Evolutionary conservation across 2,113 vertebrate species (phyloP).

Genomic region (Apus apus): DNA sequence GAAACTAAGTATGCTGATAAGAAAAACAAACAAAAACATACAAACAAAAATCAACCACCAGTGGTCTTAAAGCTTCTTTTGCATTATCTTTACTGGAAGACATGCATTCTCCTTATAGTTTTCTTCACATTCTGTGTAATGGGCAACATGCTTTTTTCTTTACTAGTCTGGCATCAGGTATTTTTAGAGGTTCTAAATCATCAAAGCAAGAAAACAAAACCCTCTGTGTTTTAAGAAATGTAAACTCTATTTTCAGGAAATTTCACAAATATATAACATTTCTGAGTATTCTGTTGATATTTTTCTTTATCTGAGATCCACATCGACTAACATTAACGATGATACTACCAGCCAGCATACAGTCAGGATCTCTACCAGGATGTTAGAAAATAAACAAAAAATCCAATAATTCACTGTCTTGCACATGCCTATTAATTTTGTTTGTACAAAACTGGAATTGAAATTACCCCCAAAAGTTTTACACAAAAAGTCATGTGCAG

Average conservation of each 20-base stretch:
- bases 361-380: neutral
- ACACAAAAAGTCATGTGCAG: slow-evolving; percentile 6
- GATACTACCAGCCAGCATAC: neutral
- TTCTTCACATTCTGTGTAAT: neutral
- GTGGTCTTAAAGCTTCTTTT: neutral
- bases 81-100: neutral
- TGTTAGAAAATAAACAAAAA: neutral
- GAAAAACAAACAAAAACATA: neutral
- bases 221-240: neutral
- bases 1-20: neutral
- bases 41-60: neutral
- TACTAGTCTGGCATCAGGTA: neutral
- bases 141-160: neutral
- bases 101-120: neutral
- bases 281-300: neutral
- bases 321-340: neutral
- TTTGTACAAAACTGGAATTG: slow-evolving; percentile 18
- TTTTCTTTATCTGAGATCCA: neutral
- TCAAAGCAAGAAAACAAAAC: neutral
- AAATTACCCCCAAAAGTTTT: slow-evolving; percentile 38
- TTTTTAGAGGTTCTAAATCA: slow-evolving; percentile 1
- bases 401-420: neutral
- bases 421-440: neutral
- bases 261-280: neutral
- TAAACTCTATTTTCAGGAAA: neutral